Conservation (phyloP, 2,888 invertebrate genomes). For the Latheticus oryzae region DNA sequence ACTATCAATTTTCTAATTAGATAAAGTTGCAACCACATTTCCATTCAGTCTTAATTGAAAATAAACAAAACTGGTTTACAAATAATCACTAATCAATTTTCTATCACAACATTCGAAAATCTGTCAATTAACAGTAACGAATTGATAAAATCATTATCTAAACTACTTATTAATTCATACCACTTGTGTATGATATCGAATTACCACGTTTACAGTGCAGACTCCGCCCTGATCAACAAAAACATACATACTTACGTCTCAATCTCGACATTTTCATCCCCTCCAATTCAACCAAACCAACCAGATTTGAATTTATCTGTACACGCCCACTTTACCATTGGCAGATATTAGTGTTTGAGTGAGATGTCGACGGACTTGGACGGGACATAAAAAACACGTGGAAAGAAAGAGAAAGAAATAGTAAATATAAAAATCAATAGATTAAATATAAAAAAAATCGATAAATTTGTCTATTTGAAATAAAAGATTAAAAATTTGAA, state of each 20-base stretch:
- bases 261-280: slow-evolving; percentile 59
- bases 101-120: slow-evolving; percentile 28
- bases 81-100: slow-evolving; percentile 22
- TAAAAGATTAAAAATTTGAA: too few species aligned
- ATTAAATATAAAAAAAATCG: too few species aligned
- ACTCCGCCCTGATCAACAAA: slow-evolving; percentile 62
- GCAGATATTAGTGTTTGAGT: slow-evolving; percentile 56
- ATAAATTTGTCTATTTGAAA: too few species aligned
- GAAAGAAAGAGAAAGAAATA: slow-evolving; percentile 22
- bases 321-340: slow-evolving; percentile 60
- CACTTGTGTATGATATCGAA: slow-evolving; percentile 61
- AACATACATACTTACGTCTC: slow-evolving; percentile 67
- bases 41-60: slow-evolving; percentile 6
- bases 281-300: slow-evolving; percentile 53
- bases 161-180: slow-evolving; percentile 62
- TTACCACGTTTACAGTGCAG: slow-evolving; percentile 59
- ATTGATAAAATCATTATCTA: slow-evolving; percentile 64
- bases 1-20: slow-evolving; percentile 12
- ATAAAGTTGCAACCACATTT: too few species aligned
- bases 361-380: slow-evolving; percentile 52
- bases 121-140: slow-evolving; percentile 46
- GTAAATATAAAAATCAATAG: slow-evolving; percentile 1
- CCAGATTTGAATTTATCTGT: slow-evolving; percentile 51
- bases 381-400: slow-evolving; percentile 40
- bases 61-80: slow-evolving; percentile 2